Evolutionary conservation across 2,888 invertebrate genomes (phyloP), one percentile per base, ranked within the genome.

Genomic region (Nephrotoma flavescens): DNA sequence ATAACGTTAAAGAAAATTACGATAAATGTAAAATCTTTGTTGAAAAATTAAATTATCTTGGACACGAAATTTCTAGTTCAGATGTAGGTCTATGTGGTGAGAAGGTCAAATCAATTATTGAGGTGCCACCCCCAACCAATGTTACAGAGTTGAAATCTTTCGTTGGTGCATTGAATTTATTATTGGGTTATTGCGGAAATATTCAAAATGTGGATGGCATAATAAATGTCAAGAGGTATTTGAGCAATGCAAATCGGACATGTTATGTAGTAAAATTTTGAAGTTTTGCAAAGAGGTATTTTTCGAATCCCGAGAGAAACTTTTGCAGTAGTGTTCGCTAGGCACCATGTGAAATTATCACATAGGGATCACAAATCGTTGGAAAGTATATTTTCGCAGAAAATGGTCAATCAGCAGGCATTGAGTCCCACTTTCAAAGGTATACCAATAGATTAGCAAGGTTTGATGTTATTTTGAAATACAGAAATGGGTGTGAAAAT

Each of bases 401-500:
- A n/a, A n/a, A n/a, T n/a, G n/a, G n/a, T n/a, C n/a, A n/a, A n/a
- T n/a, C n/a, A n/a, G n/a, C n/a, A n/a, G n/a, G n/a, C n/a, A n/a
- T n/a, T n/a, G n/a, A n/a, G n/a, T n/a, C n/a, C n/a, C n/a, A n/a
- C n/a, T n/a, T n/a, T n/a, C n/a, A n/a, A n/a, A n/a, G n/a, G 87
- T 89, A 90, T 88, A 86, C 88, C 12, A 87, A 89, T 42, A 88
- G 88, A 86, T 86, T 90, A 41, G 87, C 89, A 84, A 88, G 87
- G 12, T 90, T 89, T 87, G 87, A 89, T 86, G 87, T 89, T 6
- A 88, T 87, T 52, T 88, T 90, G 1, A 87, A 83, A 83, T 89
- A 88, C 87, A 87, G 87, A 47, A 89, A 89, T 0, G 90, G 89
- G n/a, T 90, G 89, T 71, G 41, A 88, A 41, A 87, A 90, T 41